Percentiles rank a stretch among this genome's conserved stretches.
phyloP scores from a whole-genome alignment of 2,113 vertebrate genomes.

The Campylomormyrus numenius region DNA sequence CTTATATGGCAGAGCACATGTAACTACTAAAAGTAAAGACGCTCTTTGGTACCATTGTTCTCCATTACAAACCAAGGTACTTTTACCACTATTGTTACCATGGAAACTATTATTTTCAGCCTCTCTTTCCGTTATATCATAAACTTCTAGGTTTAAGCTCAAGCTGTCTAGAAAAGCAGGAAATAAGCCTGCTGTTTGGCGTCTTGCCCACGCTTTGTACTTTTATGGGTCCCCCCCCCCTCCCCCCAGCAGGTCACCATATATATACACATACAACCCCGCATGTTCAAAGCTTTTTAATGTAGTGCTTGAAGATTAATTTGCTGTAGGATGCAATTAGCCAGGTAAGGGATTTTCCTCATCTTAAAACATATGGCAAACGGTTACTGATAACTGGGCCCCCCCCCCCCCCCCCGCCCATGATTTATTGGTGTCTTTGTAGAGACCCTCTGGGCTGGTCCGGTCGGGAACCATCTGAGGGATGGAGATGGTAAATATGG shows the following conservation, averaged over 20 bases:
- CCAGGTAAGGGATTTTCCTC: constrained; percentile 46
- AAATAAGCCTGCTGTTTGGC: constrained; percentile 45
- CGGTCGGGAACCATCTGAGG: constrained; percentile 48
- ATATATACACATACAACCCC: constrained; percentile 27
- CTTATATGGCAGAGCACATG: not conserved
- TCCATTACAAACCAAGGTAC: not conserved
- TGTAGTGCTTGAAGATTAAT: not conserved
- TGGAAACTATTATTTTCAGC: constrained; percentile 1
- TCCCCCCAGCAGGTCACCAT: constrained; percentile 41
- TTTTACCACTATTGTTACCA: not conserved
- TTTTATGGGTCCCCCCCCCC: constrained; percentile 52
- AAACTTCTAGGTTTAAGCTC: not conserved
- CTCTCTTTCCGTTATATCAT: not conserved
- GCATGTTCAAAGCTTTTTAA: constrained; percentile 41
- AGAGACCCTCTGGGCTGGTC: constrained; percentile 64
- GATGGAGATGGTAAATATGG: constrained; percentile 52
- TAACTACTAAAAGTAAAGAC: not conserved
- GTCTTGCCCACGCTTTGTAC: constrained; percentile 55
- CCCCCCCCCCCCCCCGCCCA: constrained; percentile 16
- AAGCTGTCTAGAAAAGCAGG: constrained; percentile 11
- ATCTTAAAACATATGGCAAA: constrained; percentile 43
- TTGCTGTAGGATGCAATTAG: constrained; percentile 40
- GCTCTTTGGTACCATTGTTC: not conserved
- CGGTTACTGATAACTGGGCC: constrained; percentile 39
- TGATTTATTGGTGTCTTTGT: constrained; percentile 44